Conservation (phyloP, 2,113 vertebrate genomes). For the Melanerpes formicivorus region DNA sequence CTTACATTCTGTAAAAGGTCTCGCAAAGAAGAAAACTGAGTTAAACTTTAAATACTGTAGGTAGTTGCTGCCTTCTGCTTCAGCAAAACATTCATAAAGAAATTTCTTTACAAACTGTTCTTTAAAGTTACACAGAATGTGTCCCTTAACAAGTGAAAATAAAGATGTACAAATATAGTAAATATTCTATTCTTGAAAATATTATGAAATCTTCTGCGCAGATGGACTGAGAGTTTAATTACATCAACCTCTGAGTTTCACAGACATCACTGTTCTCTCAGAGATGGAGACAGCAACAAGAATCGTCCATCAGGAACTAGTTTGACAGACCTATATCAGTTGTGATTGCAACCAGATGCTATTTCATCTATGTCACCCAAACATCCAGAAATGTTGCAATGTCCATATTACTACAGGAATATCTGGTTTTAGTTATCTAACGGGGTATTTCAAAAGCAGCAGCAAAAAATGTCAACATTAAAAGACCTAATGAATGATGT, state of each 20-base stretch:
- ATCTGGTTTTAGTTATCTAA: background rate
- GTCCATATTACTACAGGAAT: background rate
- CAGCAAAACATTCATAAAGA: conserved; percentile 19
- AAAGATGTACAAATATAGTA: conserved; percentile 63
- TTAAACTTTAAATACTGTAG: conserved; percentile 28
- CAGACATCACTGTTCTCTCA: conserved; percentile 34
- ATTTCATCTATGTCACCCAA: conserved; percentile 29
- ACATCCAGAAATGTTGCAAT: background rate
- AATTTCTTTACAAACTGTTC: conserved; percentile 20
- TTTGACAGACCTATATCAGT: conserved; percentile 14
- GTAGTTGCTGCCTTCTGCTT: conserved; percentile 16
- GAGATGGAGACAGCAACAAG: conserved; percentile 58
- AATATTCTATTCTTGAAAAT: conserved; percentile 66
- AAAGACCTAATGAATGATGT: background rate
- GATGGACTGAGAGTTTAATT: conserved; percentile 77
- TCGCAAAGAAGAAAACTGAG: background rate
- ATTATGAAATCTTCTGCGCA: conserved; percentile 63
- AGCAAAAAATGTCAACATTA: background rate
- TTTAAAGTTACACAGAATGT: conserved; percentile 41
- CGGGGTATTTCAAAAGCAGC: background rate
- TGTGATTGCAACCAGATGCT: conserved; percentile 40
- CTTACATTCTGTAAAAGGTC: background rate
- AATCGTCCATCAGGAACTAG: conserved; percentile 39
- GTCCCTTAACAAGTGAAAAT: conserved; percentile 51
- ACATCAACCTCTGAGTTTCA: conserved; percentile 45